phyloP scores from a whole-genome alignment of 1,140 invertebrate genomes.

The Galendromus occidentalis region DNA sequence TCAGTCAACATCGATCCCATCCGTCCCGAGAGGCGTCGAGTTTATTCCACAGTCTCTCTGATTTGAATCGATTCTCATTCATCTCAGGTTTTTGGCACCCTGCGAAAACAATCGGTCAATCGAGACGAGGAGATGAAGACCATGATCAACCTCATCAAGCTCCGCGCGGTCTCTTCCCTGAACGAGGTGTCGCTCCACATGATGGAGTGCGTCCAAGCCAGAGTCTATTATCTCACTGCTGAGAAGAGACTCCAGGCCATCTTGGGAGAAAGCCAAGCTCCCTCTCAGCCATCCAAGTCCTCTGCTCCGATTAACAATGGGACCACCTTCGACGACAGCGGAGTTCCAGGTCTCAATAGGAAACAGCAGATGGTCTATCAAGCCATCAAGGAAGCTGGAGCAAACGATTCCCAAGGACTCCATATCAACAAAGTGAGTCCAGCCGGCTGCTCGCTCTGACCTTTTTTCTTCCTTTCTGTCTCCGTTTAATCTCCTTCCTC shows the following conservation, averaged over 20 bases:
- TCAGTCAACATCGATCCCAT: not conserved
- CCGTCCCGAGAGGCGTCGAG: not conserved
- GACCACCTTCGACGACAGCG: not conserved
- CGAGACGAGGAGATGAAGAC: not conserved
- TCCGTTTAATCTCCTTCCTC: too few species aligned
- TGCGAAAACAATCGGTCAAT: not conserved
- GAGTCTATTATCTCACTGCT: not conserved
- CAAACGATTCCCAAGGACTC: not conserved
- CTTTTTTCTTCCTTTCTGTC: too few species aligned
- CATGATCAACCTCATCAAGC: not conserved
- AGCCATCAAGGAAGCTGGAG: not conserved
- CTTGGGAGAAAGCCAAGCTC: not conserved
- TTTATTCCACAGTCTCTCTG: not conserved
- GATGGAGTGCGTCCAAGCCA: not conserved
- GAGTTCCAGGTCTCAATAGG: not conserved
- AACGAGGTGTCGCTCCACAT: not conserved
- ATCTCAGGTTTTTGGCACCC: not conserved
- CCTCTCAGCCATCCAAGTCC: too few species aligned
- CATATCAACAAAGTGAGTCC: not conserved
- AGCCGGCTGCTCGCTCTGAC: too few species aligned
- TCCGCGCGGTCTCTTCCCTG: not conserved
- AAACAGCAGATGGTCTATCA: slow-evolving; percentile 1
- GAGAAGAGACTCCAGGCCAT: not conserved
- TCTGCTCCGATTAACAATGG: too few species aligned
- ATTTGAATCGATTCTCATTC: not conserved